These are phyloP conservation scores for Boulengeromyrus knoepffleri DNA, from an alignment of 2,113 vertebrate species.

Conservation along the genomic window DNA sequence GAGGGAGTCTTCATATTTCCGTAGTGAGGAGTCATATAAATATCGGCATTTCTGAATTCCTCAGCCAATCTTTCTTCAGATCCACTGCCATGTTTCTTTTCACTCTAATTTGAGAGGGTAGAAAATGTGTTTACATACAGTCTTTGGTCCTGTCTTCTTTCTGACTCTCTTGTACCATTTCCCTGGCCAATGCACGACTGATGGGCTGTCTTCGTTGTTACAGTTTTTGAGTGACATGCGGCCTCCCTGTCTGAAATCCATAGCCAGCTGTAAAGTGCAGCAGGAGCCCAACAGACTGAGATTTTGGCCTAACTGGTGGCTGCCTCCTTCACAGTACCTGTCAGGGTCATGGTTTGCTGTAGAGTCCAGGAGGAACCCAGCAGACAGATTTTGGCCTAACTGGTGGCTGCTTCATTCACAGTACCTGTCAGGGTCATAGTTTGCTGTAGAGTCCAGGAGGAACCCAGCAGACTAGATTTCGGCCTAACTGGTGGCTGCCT, in stretches of 20 bases:
- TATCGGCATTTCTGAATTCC: neutral
- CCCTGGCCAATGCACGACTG: neutral
- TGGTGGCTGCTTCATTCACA: neutral
- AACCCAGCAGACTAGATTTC: no score
- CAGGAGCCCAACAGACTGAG: neutral
- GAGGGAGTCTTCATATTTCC: neutral
- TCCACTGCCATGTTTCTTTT: neutral
- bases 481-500: no score
- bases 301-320: neutral
- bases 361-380: neutral
- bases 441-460: no score
- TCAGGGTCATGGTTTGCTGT: neutral
- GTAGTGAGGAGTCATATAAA: neutral
- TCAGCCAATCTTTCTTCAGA: neutral
- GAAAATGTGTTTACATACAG: neutral
- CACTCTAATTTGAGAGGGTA: neutral
- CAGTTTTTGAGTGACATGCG: neutral
- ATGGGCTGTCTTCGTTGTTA: neutral
- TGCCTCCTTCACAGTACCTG: neutral
- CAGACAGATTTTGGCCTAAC: neutral
- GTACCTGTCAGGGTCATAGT: neutral
- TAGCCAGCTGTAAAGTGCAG: neutral
- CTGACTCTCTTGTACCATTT: neutral
- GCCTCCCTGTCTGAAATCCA: neutral
- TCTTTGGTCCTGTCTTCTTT: neutral